phyloP scores from a whole-genome alignment of 2,888 invertebrate species.

The Seira musarum region DNA sequence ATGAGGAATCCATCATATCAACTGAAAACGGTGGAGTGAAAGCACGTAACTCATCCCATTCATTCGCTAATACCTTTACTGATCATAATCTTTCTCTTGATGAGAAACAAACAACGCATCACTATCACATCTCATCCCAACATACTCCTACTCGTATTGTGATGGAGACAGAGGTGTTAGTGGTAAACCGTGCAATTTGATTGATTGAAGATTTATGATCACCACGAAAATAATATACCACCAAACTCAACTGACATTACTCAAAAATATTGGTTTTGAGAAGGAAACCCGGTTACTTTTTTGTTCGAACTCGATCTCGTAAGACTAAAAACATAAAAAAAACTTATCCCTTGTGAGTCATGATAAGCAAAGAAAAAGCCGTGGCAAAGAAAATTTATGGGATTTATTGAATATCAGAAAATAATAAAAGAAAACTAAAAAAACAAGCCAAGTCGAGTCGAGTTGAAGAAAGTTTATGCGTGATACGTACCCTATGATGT shows the following conservation, averaged over 20 bases:
- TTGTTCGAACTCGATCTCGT: too few relatives aligned
- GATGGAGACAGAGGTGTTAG: conserved; percentile 33
- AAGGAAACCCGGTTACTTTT: conserved; percentile 25
- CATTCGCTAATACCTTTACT: background rate
- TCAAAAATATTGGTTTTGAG: conserved; percentile 18
- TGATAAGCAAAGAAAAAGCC: conserved; percentile 49
- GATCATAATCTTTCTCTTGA: background rate
- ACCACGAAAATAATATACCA: conserved; percentile 24
- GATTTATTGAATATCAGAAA: conserved; percentile 51
- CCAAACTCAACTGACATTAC: background rate
- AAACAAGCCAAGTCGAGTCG: too few relatives aligned
- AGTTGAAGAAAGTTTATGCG: background rate
- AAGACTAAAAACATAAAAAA: conserved; percentile 36
- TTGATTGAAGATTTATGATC: conserved; percentile 65
- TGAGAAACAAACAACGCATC: background rate
- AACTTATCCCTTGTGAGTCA: conserved; percentile 34
- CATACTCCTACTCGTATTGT: too few relatives aligned
- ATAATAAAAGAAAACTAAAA: background rate
- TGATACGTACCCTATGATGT: too few relatives aligned
- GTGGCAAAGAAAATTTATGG: conserved; percentile 47
- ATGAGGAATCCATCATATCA: background rate
- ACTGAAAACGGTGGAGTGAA: background rate
- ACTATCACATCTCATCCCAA: background rate
- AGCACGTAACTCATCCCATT: background rate
- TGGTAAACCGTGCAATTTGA: conserved; percentile 59